Conservation (phyloP, 2,888 invertebrate genomes). For the Pollenia angustigena region DNA sequence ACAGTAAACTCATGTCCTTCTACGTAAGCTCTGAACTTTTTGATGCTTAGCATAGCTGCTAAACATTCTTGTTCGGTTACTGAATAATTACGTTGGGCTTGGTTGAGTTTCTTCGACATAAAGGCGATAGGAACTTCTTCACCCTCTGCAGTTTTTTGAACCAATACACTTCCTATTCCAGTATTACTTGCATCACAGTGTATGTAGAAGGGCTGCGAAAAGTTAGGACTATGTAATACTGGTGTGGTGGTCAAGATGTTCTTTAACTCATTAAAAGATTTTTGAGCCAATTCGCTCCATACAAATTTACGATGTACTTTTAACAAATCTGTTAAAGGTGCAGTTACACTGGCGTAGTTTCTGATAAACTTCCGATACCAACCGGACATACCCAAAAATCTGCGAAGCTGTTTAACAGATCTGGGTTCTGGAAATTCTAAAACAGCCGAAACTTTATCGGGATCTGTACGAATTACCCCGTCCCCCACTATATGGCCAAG, state of each 20-base stretch:
- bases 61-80: slow-evolving; percentile 32
- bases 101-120: too few species aligned
- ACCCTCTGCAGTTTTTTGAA: slow-evolving; percentile 25
- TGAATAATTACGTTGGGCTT: slow-evolving; percentile 24
- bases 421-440: slow-evolving; percentile 55
- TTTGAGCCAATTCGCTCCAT: slow-evolving; percentile 41
- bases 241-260: slow-evolving; percentile 39
- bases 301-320: slow-evolving; percentile 37
- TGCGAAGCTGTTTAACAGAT: slow-evolving; percentile 58
- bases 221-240: too few species aligned
- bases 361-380: slow-evolving; percentile 67
- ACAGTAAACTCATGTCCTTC: slow-evolving; percentile 15
- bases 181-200: slow-evolving; percentile 31
- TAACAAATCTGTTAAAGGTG: slow-evolving; percentile 57
- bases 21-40: neutral
- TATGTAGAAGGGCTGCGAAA: slow-evolving; percentile 17
- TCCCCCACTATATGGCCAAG: slow-evolving; percentile 60
- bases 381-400: slow-evolving; percentile 72
- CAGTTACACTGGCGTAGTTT: slow-evolving; percentile 57
- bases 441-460: slow-evolving; percentile 52
- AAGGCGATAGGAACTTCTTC: slow-evolving; percentile 1
- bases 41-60: too few species aligned
- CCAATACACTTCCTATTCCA: slow-evolving; percentile 44
- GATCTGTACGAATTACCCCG: slow-evolving; percentile 46
- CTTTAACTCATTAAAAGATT: neutral